These are phyloP conservation scores for Dasyurus viverrinus DNA, from an alignment of 2,113 vertebrate genomes.

Conservation along the genomic window DNA sequence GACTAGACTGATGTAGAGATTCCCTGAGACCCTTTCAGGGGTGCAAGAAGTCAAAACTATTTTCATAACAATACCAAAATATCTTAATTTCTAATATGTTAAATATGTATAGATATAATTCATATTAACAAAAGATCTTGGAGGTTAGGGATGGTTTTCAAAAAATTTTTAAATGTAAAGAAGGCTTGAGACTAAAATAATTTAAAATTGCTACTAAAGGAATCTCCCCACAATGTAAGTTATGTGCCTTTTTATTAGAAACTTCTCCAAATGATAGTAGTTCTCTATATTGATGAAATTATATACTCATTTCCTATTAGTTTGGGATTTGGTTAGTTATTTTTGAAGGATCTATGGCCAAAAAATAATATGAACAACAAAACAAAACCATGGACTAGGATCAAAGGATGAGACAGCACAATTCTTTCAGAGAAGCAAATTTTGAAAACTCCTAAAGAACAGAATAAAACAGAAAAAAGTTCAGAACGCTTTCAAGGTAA, in stretches of 20 bases:
- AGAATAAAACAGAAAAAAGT: background rate
- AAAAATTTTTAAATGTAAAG: background rate
- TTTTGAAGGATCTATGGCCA: background rate
- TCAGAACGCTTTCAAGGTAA: too few relatives aligned
- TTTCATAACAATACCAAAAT: background rate
- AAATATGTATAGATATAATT: background rate
- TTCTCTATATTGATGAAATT: background rate
- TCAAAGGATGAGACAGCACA: background rate
- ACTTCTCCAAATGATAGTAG: background rate
- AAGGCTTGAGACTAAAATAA: background rate
- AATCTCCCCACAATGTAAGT: background rate
- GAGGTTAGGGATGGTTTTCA: background rate
- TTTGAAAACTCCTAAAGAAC: background rate
- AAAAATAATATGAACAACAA: background rate
- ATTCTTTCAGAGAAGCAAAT: background rate
- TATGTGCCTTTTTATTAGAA: background rate
- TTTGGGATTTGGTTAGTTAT: background rate
- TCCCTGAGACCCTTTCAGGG: background rate
- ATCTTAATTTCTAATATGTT: background rate
- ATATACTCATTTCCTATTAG: background rate
- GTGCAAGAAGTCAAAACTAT: background rate
- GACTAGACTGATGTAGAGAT: background rate
- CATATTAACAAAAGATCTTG: background rate
- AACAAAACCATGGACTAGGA: background rate
- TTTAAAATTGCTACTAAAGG: background rate